A percentile compares a stretch with the other conserved stretches of the same genome.
Evolutionary conservation across 2,888 invertebrate genomes (phyloP).

Genomic region (Altica lythri): DNA sequence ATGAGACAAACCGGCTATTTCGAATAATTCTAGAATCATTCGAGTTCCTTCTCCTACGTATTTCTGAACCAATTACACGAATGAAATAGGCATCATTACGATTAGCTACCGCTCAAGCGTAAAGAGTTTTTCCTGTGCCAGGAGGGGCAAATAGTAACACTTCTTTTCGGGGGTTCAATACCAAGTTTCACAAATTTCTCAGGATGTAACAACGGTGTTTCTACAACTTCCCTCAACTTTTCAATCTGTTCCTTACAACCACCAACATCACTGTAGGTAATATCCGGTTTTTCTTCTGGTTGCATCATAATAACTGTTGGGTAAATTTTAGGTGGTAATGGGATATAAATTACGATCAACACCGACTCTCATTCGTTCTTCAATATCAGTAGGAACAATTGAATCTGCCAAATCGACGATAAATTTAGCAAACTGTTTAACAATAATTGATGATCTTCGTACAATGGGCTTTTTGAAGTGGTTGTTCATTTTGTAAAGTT

Average conservation of each 20-base stretch:
- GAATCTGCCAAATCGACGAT: constrained; percentile 98
- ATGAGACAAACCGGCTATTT: constrained; percentile 99
- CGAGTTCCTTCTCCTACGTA: constrained; percentile 97
- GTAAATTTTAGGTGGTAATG: constrained; percentile 98
- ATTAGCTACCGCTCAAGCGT: constrained; percentile 98
- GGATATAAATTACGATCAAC: constrained; percentile 99
- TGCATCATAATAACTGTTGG: constrained; percentile 99
- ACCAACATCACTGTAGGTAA: constrained; percentile 99
- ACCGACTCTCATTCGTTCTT: constrained; percentile 96
- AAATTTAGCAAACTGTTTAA: constrained; percentile 99
- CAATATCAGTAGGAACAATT: constrained; percentile 98
- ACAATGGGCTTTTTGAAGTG: constrained; percentile 95
- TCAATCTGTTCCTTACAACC: constrained; percentile 99
- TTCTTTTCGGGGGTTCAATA: constrained; percentile 98
- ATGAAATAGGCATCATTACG: constrained; percentile 99
- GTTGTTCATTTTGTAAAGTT: constrained; percentile 96
- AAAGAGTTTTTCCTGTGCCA: constrained; percentile 97
- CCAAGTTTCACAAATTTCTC: constrained; percentile 98
- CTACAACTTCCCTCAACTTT: constrained; percentile 97
- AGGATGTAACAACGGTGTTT: constrained; percentile 95
- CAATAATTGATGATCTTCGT: constrained; percentile 99
- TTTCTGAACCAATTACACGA: constrained; percentile 95
- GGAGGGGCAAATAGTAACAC: constrained; percentile 98
- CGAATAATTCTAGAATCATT: constrained; percentile 98
- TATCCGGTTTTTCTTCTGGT: constrained; percentile 99